phyloP scores from a whole-genome alignment of 2,888 invertebrate species.

The Drosophila putrida region DNA sequence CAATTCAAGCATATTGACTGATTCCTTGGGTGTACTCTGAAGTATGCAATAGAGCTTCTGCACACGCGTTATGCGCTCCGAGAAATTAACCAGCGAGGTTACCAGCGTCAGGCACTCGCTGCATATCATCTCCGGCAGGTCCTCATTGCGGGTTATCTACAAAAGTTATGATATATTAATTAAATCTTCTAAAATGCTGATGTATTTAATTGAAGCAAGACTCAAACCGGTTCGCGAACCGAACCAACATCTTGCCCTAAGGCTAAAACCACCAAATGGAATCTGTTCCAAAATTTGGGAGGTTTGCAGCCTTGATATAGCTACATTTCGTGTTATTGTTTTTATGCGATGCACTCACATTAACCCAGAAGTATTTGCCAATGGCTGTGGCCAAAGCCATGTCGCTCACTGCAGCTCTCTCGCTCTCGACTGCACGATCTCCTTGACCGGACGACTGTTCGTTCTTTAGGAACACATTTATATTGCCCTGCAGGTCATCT shows the following conservation, averaged over 20 bases:
- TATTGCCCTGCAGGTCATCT: conserved; percentile 69
- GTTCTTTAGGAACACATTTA: conserved; percentile 72
- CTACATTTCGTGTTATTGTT: not conserved
- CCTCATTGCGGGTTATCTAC: conserved; percentile 74
- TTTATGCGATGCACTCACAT: conserved; percentile 60
- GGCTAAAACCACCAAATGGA: too few relatives aligned
- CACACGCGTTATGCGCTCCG: conserved; percentile 79
- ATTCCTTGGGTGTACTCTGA: conserved; percentile 44
- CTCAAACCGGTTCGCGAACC: too few relatives aligned
- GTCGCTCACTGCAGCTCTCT: conserved; percentile 25
- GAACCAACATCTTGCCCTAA: too few relatives aligned
- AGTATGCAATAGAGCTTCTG: conserved; percentile 80
- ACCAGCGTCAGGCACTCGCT: conserved; percentile 76
- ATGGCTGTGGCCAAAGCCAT: conserved; percentile 73
- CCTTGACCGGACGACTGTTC: conserved; percentile 37
- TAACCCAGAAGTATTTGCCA: conserved; percentile 80
- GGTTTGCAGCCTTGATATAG: too few relatives aligned
- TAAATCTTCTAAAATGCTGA: too few relatives aligned
- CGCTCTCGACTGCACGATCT: conserved; percentile 12
- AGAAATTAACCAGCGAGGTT: conserved; percentile 75
- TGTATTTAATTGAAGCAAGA: too few relatives aligned
- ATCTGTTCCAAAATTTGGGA: too few relatives aligned
- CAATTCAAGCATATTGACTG: conserved; percentile 51
- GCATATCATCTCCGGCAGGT: conserved; percentile 79
- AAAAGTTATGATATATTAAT: not conserved